These are phyloP conservation scores for Oriolus oriolus DNA, from an alignment of 2,113 vertebrate genomes.

Conservation along the genomic window DNA sequence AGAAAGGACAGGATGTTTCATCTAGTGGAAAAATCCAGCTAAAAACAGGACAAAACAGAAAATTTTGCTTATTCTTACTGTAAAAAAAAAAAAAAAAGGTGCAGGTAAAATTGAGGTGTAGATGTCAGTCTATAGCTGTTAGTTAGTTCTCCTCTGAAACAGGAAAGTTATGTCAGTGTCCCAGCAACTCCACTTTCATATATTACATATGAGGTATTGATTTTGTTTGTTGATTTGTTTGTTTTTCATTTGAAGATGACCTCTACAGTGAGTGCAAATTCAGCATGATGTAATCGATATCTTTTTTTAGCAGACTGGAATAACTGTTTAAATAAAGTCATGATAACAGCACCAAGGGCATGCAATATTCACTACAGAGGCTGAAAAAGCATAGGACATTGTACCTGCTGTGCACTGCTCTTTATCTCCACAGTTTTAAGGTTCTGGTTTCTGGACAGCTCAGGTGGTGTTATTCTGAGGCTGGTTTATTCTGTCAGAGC, in stretches of 20 bases:
- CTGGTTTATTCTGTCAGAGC: not conserved
- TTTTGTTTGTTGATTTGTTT: not conserved
- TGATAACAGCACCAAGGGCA: not conserved
- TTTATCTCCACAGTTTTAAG: not conserved
- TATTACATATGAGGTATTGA: conserved; percentile 18
- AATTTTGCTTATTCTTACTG: not conserved
- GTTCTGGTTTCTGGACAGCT: not conserved
- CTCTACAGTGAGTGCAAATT: conserved; percentile 3
- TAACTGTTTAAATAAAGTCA: not conserved
- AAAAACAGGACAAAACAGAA: not conserved
- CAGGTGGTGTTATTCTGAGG: not conserved
- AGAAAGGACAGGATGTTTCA: not conserved
- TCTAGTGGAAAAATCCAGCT: not conserved
- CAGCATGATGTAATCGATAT: conserved; percentile 11
- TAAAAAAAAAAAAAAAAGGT: not conserved
- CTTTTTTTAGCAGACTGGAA: conserved; percentile 20
- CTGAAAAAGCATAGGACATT: not conserved
- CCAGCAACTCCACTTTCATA: not conserved
- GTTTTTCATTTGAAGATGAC: conserved; percentile 18
- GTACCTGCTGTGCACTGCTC: not conserved
- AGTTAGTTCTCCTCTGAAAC: not conserved
- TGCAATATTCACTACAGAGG: not conserved
- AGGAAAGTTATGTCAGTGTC: not conserved
- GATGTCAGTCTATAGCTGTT: not conserved
- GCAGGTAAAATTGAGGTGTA: not conserved